Percentiles rank a stretch among this genome's conserved stretches.
Evolutionary conservation across 1,140 invertebrate genomes (phyloP).

Genomic region (Laodelphax striatellus): DNA sequence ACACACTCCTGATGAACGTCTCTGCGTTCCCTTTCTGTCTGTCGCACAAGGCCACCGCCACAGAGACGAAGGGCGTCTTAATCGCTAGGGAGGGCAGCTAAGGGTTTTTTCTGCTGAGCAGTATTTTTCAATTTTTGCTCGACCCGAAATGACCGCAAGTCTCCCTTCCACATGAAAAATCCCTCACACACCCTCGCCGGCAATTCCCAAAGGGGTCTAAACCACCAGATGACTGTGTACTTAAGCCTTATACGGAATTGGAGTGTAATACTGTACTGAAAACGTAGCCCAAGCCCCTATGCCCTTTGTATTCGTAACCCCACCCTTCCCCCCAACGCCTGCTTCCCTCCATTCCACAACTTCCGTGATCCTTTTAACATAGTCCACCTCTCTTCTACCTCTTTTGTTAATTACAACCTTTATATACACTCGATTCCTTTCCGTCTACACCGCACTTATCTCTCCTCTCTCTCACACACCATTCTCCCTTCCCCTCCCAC

Average conservation of each 20-base stretch:
- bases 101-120: background rate
- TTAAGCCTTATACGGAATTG: conserved; percentile 1
- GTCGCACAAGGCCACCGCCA: too few species aligned
- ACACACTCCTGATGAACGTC: too few species aligned
- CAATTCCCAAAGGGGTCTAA: background rate
- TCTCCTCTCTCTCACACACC: background rate
- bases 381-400: background rate
- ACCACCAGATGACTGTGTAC: conserved; percentile 1
- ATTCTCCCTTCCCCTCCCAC: too few species aligned
- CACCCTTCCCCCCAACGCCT: background rate
- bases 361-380: too few species aligned
- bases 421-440: background rate
- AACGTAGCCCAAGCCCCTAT: background rate
- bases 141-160: background rate
- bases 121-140: background rate
- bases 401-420: conserved; percentile 4
- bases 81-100: too few species aligned
- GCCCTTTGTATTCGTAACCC: background rate
- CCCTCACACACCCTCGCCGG: background rate
- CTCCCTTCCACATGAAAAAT: background rate
- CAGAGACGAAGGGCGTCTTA: too few species aligned
- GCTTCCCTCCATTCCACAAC: background rate
- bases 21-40: too few species aligned
- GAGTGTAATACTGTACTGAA: background rate
- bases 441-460: background rate